Conservation (phyloP, 2,888 invertebrate species). For the Dryomyza anilis region DNA sequence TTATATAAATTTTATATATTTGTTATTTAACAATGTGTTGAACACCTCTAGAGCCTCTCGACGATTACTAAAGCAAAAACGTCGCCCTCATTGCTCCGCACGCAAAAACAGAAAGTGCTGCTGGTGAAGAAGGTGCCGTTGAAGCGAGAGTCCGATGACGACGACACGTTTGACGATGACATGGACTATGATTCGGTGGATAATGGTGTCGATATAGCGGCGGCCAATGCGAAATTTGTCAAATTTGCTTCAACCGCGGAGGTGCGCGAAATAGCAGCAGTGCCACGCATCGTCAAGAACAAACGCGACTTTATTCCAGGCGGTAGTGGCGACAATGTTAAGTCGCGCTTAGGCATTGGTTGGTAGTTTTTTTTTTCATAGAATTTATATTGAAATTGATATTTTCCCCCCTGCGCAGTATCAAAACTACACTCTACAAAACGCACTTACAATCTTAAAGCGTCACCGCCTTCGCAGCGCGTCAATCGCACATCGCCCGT, state of each 20-base stretch:
- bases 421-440: conserved; percentile 52
- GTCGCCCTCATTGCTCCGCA: conserved; percentile 33
- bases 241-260: conserved; percentile 61
- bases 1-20: not conserved
- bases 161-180: conserved; percentile 43
- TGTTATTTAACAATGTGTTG: not conserved
- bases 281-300: too few relatives aligned
- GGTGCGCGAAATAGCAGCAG: conserved; percentile 58
- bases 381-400: too few relatives aligned
- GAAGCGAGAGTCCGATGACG: conserved; percentile 47
- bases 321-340: conserved; percentile 40
- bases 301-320: too few relatives aligned
- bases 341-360: conserved; percentile 50
- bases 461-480: conserved; percentile 40
- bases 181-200: conserved; percentile 35
- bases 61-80: conserved; percentile 48
- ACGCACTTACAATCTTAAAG: conserved; percentile 54
- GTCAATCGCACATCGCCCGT: conserved; percentile 45
- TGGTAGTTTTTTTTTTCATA: too few relatives aligned
- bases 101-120: conserved; percentile 55
- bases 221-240: conserved; percentile 54
- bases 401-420: too few relatives aligned
- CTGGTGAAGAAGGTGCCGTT: conserved; percentile 59
- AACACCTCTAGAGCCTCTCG: conserved; percentile 34
- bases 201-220: conserved; percentile 38